phyloP scores from a whole-genome alignment of 1,140 invertebrate genomes.

The Drosophila arawakana region DNA sequence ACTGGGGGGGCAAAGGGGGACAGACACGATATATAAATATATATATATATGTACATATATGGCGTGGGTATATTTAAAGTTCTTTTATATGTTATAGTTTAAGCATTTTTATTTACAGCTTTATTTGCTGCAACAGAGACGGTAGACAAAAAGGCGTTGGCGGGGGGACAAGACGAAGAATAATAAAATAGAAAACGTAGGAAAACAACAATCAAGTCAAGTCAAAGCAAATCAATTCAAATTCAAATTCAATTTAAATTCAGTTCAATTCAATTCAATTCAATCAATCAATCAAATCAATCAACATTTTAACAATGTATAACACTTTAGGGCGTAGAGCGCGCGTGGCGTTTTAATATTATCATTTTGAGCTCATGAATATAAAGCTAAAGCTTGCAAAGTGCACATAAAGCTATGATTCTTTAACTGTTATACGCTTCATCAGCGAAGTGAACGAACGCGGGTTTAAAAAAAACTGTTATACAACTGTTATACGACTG shows the following conservation, averaged over 20 bases:
- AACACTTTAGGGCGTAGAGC: slow-evolving; percentile 40
- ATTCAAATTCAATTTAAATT: slow-evolving; percentile 27
- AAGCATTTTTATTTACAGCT: background rate
- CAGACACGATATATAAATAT: background rate
- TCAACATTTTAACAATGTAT: slow-evolving; percentile 29
- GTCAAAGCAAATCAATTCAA: slow-evolving; percentile 30
- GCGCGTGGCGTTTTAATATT: background rate
- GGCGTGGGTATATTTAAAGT: too few species aligned
- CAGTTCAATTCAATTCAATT: slow-evolving; percentile 37
- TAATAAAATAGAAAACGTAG: background rate
- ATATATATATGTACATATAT: background rate
- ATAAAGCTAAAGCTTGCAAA: slow-evolving; percentile 15
- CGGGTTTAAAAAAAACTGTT: background rate
- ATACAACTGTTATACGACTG: slow-evolving; percentile 14
- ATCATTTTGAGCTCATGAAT: slow-evolving; percentile 8
- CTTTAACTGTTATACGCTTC: background rate
- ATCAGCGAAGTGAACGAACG: background rate
- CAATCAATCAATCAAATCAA: slow-evolving; percentile 38
- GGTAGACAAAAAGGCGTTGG: background rate
- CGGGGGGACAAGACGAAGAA: background rate
- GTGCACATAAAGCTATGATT: slow-evolving; percentile 23
- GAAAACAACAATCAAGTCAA: slow-evolving; percentile 51
- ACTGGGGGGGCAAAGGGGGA: background rate
- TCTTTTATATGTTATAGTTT: background rate
- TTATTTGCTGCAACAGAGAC: background rate